Evolutionary conservation across 2,888 invertebrate genomes (phyloP).

Genomic region (Eulithis prunata): DNA sequence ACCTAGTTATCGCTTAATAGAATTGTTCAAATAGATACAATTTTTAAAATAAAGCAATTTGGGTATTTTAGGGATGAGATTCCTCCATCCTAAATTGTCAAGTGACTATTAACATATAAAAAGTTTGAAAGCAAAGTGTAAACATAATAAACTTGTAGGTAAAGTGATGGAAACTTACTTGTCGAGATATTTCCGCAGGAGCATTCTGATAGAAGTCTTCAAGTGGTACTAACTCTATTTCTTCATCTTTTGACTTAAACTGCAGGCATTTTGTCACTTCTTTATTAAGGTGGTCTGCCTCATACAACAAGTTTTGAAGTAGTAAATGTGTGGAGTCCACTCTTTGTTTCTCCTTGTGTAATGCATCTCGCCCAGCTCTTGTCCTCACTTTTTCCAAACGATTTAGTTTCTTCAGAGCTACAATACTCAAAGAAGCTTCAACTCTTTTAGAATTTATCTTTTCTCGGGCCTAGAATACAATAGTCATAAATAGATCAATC

Average conservation of each 20-base stretch:
- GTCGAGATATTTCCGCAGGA: conserved; percentile 87
- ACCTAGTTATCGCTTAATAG: too few relatives aligned
- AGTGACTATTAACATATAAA: too few relatives aligned
- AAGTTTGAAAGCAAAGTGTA: too few relatives aligned
- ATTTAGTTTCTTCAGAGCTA: conserved; percentile 95
- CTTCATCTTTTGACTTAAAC: conserved; percentile 97
- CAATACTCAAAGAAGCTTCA: conserved; percentile 90
- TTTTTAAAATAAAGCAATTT: too few relatives aligned
- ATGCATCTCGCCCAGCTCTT: conserved; percentile 91
- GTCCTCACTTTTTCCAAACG: conserved; percentile 95
- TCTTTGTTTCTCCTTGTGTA: conserved; percentile 92
- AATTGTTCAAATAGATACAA: too few relatives aligned
- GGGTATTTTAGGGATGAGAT: too few relatives aligned
- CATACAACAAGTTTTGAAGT: conserved; percentile 96
- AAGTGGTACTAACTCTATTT: conserved; percentile 93
- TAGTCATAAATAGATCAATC: not conserved
- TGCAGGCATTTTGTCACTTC: conserved; percentile 98
- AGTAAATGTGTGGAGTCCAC: conserved; percentile 96
- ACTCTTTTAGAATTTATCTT: conserved; percentile 88
- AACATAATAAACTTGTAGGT: not conserved
- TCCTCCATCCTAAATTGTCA: too few relatives aligned
- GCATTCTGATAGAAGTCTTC: conserved; percentile 94
- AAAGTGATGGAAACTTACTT: conserved; percentile 77
- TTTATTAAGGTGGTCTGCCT: conserved; percentile 95
- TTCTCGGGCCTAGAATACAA: conserved; percentile 77